A percentile compares a stretch with the other conserved stretches of the same genome.
phyloP scores from a whole-genome alignment of 2,888 invertebrate genomes.

The Physocephala rufipes region DNA sequence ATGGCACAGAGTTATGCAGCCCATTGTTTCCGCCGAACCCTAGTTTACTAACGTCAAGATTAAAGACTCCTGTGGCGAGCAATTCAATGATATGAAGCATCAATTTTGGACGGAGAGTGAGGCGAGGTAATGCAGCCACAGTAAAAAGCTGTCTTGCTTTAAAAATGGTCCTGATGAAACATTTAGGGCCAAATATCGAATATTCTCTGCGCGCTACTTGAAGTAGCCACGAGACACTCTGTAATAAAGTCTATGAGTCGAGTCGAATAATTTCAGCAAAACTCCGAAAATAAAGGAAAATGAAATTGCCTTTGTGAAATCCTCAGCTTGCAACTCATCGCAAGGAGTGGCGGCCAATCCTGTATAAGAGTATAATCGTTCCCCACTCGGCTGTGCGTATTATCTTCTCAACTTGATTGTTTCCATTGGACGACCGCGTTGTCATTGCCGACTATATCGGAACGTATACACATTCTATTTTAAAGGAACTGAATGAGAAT shows the following conservation, averaged over 20 bases:
- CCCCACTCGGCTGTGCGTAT: constrained; percentile 19
- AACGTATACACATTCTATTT: constrained; percentile 15
- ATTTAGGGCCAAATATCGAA: constrained; percentile 57
- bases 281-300: not conserved
- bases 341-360: not conserved
- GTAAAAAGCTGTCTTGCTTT: constrained; percentile 35
- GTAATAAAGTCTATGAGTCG: not conserved
- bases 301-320: constrained; percentile 1
- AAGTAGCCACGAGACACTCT: not conserved
- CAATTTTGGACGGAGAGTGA: constrained; percentile 14
- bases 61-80: constrained; percentile 64
- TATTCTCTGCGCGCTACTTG: constrained; percentile 40
- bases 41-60: constrained; percentile 50
- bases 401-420: constrained; percentile 4
- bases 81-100: constrained; percentile 63
- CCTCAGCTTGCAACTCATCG: not conserved
- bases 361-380: constrained; percentile 26
- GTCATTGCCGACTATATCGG: constrained; percentile 13
- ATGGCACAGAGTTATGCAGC: constrained; percentile 1
- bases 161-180: constrained; percentile 42
- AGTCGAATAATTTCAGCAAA: not conserved
- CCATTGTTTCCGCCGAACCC: constrained; percentile 35
- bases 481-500: constrained; percentile 21
- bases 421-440: not conserved
- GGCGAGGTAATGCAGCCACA: constrained; percentile 33